A percentile compares a stretch with the other conserved stretches of the same genome.
phyloP scores from a whole-genome alignment of 2,797 vertebrate species.

The Platalea minor region DNA sequence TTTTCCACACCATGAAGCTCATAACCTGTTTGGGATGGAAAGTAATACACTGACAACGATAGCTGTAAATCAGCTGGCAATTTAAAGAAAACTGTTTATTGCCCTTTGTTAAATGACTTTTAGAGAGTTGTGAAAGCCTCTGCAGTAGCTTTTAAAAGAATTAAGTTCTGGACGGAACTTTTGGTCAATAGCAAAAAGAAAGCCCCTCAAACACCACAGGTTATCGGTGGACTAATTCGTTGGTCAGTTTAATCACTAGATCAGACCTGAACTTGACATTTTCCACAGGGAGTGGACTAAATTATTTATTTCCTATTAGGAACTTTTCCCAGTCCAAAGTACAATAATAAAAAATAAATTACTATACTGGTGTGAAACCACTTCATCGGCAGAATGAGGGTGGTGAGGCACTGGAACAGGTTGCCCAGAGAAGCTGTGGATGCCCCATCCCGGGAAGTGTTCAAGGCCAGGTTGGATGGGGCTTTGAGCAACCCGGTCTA shows the following conservation, averaged over 20 bases:
- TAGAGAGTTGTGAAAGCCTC: neutral
- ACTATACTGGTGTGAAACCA: neutral
- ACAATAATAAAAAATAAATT: neutral
- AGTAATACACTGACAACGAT: neutral
- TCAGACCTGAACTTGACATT: neutral
- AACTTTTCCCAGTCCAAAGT: neutral
- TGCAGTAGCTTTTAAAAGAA: neutral
- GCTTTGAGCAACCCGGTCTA: too few species aligned
- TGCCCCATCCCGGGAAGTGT: too few species aligned
- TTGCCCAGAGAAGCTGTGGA: too few species aligned
- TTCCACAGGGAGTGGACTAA: neutral
- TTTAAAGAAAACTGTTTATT: neutral
- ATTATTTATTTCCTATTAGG: neutral
- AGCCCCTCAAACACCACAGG: neutral
- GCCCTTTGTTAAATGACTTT: neutral
- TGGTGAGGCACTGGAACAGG: too few species aligned
- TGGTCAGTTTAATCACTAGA: neutral
- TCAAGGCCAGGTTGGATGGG: too few species aligned
- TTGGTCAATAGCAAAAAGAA: neutral
- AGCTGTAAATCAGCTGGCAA: neutral
- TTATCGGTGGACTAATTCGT: neutral
- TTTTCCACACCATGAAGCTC: slow-evolving; percentile 94
- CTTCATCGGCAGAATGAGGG: neutral
- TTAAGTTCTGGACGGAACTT: neutral
- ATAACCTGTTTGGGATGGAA: slow-evolving; percentile 83